Percentiles rank a stretch among this genome's conserved stretches.
These are phyloP conservation scores for Coelopa pilipes DNA, from an alignment of 2,888 invertebrate genomes.

Conservation along the genomic window DNA sequence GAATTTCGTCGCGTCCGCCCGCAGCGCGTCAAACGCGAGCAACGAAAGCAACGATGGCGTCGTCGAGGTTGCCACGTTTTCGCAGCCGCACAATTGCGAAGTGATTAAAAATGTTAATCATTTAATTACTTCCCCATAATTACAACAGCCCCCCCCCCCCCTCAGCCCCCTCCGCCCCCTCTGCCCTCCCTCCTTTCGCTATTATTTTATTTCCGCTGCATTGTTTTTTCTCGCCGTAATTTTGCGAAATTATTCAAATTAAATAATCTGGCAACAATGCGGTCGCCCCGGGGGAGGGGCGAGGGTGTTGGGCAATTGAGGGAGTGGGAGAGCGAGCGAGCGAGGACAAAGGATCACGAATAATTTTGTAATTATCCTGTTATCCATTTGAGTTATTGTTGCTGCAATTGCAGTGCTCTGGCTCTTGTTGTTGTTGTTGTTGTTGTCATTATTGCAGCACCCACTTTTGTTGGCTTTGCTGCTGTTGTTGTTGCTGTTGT, in stretches of 20 bases:
- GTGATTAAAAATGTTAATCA: constrained; percentile 59
- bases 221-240: constrained; percentile 46
- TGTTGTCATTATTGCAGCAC: background rate
- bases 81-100: constrained; percentile 6
- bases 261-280: constrained; percentile 30
- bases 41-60: too few relatives aligned
- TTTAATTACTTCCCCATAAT: constrained; percentile 61
- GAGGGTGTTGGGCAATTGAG: background rate
- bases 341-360: constrained; percentile 14
- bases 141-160: constrained; percentile 22
- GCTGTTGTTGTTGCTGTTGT: too few relatives aligned
- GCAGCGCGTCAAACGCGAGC: too few relatives aligned
- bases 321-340: too few relatives aligned
- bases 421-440: background rate
- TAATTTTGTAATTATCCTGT: constrained; percentile 60
- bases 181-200: background rate
- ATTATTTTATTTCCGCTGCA: background rate
- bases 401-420: constrained; percentile 1
- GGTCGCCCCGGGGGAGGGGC: constrained; percentile 1
- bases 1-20: too few relatives aligned
- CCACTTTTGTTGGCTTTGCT: too few relatives aligned
- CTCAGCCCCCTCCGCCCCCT: background rate
- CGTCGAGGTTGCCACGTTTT: background rate
- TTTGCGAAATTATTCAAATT: constrained; percentile 44
- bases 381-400: constrained; percentile 36